Base-by-base conservation (phyloP, 53 echinoderm and acorn worm genomes). In the Stichopus horrens region DNA sequence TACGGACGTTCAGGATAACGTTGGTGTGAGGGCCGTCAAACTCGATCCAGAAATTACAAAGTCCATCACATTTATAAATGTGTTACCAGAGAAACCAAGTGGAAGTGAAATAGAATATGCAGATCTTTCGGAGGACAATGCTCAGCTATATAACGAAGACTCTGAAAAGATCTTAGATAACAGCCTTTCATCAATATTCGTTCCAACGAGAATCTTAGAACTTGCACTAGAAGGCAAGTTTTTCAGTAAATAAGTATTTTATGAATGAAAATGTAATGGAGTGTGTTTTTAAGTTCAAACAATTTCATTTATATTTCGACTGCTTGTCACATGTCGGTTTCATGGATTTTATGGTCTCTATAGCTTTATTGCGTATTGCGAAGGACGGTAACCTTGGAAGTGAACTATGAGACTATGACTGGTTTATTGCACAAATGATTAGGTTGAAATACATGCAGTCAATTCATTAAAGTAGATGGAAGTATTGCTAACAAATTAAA, bases 1-100 rank as follows among this genome's bases (percentile, higher is more conserved):
- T 53, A 85, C 85, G 4, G 85, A 85, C 7, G 85, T 85, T 10
- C 63, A 68, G 66, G 68, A 66, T 5, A 85, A 85, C 68, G 85
- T 85, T 14, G 85, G 68, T 2, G 85, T 85, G 13, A 66, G 66
- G 18, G 85, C 85, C 7, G 67, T 85, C 23, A 85, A 85, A 52
- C 16, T 85, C 7, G 68, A 85, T 18, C 85, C 85, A 6, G 37
- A 37, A 8, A 13, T 85, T 16, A 85, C 85, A 52, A 85, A 65
- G 52, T 22, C 85, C 9, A 67, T 85, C 52, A 85, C 85, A 18
- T 85, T 85, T 16, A 59, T 59, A 4, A 85, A 63, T 66, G 20
- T 85, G 7, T 57, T 52, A 5, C 85, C 85, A 52, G 23, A 18
- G 9, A 21, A 85, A 0, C 21, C 5, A 21, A 63, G 4, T 16